Evolutionary conservation across 2,113 vertebrate species (phyloP).

Genomic region (Cyphomyrus discorhynchus): DNA sequence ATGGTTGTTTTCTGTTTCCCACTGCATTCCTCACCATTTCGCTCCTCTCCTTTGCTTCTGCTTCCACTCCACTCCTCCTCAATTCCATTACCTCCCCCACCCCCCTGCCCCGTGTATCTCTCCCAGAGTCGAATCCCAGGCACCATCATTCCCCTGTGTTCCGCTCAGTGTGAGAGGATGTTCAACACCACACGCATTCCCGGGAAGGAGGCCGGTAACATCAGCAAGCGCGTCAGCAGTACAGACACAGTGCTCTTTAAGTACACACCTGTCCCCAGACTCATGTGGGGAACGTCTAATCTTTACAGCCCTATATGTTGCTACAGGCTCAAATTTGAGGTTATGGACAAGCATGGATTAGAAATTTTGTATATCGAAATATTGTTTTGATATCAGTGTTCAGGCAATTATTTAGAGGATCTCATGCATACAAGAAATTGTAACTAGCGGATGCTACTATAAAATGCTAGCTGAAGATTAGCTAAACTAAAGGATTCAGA

Average conservation of each 20-base stretch:
- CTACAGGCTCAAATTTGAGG: background rate
- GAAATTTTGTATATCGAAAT: background rate
- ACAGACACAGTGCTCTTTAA: background rate
- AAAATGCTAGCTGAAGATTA: background rate
- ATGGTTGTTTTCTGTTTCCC: slow-evolving; percentile 8
- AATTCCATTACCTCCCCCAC: slow-evolving; percentile 13
- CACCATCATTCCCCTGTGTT: slow-evolving; percentile 69
- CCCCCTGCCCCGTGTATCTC: slow-evolving; percentile 13
- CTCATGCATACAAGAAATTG: background rate
- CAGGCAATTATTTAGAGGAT: background rate
- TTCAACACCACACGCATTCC: slow-evolving; percentile 73
- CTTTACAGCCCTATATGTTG: background rate
- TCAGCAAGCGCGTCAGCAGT: background rate
- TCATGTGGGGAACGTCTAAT: too few species aligned
- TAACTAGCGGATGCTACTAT: background rate
- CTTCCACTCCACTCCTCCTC: background rate
- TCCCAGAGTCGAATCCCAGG: slow-evolving; percentile 66
- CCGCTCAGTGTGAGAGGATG: slow-evolving; percentile 73
- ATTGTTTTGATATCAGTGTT: background rate
- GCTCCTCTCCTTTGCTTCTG: slow-evolving; percentile 16
- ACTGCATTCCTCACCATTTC: background rate
- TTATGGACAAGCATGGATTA: background rate
- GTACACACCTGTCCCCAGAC: background rate
- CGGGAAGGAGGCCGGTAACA: slow-evolving; percentile 70
- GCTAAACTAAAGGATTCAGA: background rate